Evolutionary conservation across 2,113 vertebrate genomes (phyloP).

Genomic region (Prinia subflava): DNA sequence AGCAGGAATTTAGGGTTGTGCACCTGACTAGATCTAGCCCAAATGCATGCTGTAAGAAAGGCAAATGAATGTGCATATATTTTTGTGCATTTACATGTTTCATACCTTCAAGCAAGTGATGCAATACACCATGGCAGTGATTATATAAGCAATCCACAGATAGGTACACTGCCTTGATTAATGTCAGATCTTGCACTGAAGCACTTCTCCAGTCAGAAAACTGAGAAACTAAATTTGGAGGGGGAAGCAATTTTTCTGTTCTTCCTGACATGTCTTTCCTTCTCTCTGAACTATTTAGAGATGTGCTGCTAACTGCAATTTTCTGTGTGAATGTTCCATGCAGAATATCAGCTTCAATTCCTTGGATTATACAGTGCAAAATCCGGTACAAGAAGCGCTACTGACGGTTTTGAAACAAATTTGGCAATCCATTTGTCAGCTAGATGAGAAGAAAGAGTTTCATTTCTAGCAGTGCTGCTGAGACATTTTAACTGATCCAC

Average conservation of each 20-base stretch:
- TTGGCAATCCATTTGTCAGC: neutral
- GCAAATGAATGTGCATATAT: conserved; percentile 6
- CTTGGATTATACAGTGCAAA: neutral
- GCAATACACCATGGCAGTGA: neutral
- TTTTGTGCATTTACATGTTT: conserved; percentile 15
- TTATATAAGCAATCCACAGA: neutral
- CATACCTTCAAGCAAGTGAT: neutral
- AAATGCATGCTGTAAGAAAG: neutral
- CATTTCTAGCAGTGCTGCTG: neutral
- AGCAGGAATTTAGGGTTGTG: neutral
- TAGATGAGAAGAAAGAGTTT: neutral
- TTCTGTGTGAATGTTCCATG: neutral
- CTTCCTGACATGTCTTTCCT: neutral
- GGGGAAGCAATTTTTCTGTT: neutral
- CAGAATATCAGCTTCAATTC: neutral
- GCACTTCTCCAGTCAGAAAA: neutral
- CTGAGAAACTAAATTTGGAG: neutral
- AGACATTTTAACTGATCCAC: neutral
- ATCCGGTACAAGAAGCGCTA: neutral
- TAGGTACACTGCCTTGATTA: neutral
- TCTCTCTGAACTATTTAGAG: neutral
- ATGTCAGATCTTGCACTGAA: neutral
- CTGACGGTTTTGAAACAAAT: neutral
- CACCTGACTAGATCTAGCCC: neutral
- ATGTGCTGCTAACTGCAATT: neutral